phyloP scores from a whole-genome alignment of 2,113 vertebrate genomes.

The Ascaphus truei region DNA sequence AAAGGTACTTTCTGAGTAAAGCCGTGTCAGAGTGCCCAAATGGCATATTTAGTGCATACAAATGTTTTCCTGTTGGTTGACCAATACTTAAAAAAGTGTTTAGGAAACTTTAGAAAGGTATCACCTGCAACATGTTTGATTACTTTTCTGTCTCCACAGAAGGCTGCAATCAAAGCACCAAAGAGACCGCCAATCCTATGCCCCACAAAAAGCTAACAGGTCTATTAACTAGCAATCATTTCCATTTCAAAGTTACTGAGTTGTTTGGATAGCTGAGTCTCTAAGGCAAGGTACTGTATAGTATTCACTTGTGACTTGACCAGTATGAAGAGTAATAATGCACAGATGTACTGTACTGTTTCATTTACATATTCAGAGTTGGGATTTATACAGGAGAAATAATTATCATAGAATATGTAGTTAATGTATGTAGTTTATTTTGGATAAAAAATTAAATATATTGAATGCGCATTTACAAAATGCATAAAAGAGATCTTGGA shows the following conservation, averaged over 20 bases:
- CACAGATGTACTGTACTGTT: constrained; percentile 9
- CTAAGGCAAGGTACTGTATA: constrained; percentile 54
- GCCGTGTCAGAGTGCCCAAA: not conserved
- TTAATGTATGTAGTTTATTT: not conserved
- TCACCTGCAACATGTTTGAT: not conserved
- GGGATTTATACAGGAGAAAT: constrained; percentile 24
- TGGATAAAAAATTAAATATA: no score
- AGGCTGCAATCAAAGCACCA: not conserved
- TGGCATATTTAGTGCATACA: not conserved
- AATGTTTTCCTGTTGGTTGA: not conserved
- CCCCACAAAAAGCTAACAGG: not conserved
- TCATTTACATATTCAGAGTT: not conserved
- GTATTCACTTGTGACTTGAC: constrained; percentile 29
- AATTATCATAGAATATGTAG: not conserved
- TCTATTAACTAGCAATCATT: constrained; percentile 49
- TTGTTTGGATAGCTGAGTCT: constrained; percentile 56
- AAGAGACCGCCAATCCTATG: not conserved
- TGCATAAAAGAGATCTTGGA: not conserved
- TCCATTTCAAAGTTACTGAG: constrained; percentile 61
- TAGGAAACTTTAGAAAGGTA: not conserved
- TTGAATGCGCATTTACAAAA: not conserved
- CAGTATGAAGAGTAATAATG: not conserved
- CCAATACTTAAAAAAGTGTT: constrained; percentile 2
- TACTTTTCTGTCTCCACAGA: not conserved
- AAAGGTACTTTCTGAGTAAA: not conserved